phyloP scores from a whole-genome alignment of 1,140 invertebrate genomes.

The Aleiodes sp. region DNA sequence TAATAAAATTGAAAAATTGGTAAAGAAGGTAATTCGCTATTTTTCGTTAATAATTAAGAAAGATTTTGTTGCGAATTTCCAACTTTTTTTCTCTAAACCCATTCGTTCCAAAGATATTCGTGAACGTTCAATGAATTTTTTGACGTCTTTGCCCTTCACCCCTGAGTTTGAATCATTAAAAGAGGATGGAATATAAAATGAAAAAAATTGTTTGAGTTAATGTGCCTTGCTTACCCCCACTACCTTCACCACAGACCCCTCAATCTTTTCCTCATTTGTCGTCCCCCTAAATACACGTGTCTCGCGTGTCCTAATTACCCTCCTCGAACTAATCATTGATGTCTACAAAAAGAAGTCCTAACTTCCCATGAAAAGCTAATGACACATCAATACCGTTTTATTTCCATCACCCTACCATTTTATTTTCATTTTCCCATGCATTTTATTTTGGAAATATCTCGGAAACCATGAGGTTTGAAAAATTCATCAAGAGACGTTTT shows the following conservation, averaged over 20 bases:
- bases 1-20: neutral
- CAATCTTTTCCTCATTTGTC: constrained; percentile 21
- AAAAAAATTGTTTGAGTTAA: neutral
- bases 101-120: no score
- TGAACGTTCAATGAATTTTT: no score
- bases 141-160: no score
- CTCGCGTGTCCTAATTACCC: constrained; percentile 20
- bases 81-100: no score
- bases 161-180: no score
- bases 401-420: neutral
- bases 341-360: neutral
- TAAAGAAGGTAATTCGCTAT: neutral
- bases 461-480: no score
- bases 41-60: no score
- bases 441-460: no score
- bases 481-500: no score
- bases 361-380: constrained; percentile 12
- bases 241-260: neutral
- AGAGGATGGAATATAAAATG: neutral
- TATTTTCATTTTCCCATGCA: no score
- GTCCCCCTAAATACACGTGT: constrained; percentile 17
- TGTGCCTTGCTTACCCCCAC: neutral
- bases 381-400: neutral
- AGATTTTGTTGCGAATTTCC: no score
- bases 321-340: constrained; percentile 15